These are phyloP conservation scores for Climacteris rufus DNA, from an alignment of 2,113 vertebrate genomes.

Conservation along the genomic window DNA sequence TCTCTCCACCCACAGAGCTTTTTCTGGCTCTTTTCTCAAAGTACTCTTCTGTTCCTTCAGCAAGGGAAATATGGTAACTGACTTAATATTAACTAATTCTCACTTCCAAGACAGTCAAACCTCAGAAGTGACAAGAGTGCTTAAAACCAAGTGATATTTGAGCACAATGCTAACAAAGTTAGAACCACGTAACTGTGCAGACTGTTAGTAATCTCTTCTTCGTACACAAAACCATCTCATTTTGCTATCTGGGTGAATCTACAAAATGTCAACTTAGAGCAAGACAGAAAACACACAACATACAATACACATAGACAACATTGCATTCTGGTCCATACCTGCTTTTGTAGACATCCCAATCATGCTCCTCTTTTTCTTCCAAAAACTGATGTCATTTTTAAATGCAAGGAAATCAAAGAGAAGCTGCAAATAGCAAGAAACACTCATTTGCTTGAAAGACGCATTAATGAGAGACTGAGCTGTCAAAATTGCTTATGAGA, in stretches of 20 bases:
- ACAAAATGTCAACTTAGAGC: background rate
- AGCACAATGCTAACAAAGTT: background rate
- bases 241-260: background rate
- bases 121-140: background rate
- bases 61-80: background rate
- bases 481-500: background rate
- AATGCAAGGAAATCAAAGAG: constrained; percentile 98
- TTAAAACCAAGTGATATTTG: background rate
- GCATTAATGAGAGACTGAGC: background rate
- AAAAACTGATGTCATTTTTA: constrained; percentile 99
- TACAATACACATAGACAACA: rapidly evolving
- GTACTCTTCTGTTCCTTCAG: background rate
- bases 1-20: background rate
- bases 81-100: background rate
- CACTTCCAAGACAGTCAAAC: background rate
- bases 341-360: constrained; percentile 98
- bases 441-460: background rate
- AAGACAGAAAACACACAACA: background rate
- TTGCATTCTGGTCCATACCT: constrained; percentile 68
- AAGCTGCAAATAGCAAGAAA: constrained; percentile 74
- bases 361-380: constrained; percentile 98
- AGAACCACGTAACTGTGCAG: background rate
- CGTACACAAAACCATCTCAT: background rate
- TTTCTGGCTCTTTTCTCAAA: background rate
- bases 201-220: background rate